These are phyloP conservation scores for Cepaea hortensis DNA, from an alignment of 2,888 invertebrate genomes.

Conservation along the genomic window DNA sequence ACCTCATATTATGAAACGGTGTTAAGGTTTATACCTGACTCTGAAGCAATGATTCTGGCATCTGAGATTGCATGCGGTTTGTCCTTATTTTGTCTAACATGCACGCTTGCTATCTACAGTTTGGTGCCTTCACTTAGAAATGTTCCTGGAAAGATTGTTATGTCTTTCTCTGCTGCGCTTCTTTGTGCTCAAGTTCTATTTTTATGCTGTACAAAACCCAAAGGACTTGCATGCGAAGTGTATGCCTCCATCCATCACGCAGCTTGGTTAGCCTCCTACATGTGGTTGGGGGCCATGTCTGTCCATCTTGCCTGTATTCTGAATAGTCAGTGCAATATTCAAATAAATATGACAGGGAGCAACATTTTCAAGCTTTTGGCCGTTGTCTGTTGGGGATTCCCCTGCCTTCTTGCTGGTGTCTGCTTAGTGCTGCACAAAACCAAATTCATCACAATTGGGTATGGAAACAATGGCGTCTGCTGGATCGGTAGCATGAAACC, in stretches of 20 bases:
- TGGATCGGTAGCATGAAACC: constrained; percentile 39
- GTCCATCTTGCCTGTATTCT: constrained; percentile 41
- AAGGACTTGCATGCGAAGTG: constrained; percentile 38
- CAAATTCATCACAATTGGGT: background rate
- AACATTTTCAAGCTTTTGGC: constrained; percentile 9
- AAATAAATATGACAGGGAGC: background rate
- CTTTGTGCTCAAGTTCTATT: constrained; percentile 43
- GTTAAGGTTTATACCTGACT: background rate
- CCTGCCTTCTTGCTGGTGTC: constrained; percentile 5
- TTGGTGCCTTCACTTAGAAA: constrained; percentile 42
- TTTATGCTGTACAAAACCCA: constrained; percentile 27
- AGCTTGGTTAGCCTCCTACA: constrained; percentile 42
- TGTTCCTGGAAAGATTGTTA: constrained; percentile 49
- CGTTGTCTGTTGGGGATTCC: constrained; percentile 39
- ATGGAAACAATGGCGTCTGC: constrained; percentile 32
- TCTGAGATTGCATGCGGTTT: background rate
- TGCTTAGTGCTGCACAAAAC: constrained; percentile 37
- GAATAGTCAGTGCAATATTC: background rate
- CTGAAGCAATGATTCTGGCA: constrained; percentile 8
- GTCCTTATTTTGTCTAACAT: constrained; percentile 33
- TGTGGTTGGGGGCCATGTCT: constrained; percentile 45
- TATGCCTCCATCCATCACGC: constrained; percentile 48
- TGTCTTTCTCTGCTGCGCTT: constrained; percentile 46
- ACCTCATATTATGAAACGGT: background rate
- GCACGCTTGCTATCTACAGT: constrained; percentile 38